Percentiles rank a stretch among this genome's conserved stretches.
Evolutionary conservation across 2,797 vertebrate genomes (phyloP).

Genomic region (Fratercula arctica): DNA sequence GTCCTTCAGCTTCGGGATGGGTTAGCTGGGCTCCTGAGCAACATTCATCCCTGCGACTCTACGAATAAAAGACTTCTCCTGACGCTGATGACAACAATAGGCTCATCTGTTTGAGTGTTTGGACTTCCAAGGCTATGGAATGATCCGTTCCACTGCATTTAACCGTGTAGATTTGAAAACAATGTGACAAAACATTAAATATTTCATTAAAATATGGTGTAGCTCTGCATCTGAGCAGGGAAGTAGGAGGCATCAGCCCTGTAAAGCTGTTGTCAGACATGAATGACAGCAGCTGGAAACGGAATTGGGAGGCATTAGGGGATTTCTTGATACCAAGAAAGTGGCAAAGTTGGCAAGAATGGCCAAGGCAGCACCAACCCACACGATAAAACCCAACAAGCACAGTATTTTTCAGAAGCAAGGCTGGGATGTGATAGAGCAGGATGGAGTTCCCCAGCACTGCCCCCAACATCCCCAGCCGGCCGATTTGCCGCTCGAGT

Average conservation of each 20-base stretch:
- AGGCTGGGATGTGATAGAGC: not conserved
- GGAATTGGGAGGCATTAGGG: not conserved
- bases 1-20: not conserved
- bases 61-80: not conserved
- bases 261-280: conserved; percentile 35
- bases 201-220: conserved; percentile 62
- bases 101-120: conserved; percentile 4
- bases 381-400: not conserved
- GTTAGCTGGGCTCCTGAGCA: not conserved
- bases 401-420: not conserved
- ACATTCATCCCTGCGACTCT: not conserved
- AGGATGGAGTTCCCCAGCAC: not conserved
- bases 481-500: accelerated
- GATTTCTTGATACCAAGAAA: not conserved
- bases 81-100: conserved; percentile 2
- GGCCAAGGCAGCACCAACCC: not conserved
- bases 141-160: conserved; percentile 40
- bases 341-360: not conserved
- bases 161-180: conserved; percentile 70
- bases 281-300: conserved; percentile 21
- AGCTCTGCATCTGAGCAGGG: not conserved
- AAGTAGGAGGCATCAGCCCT: conserved; percentile 14
- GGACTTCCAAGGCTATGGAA: conserved; percentile 51
- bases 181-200: conserved; percentile 67
- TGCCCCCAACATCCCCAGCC: not conserved